Percentiles rank a stretch among this genome's conserved stretches.
These are phyloP conservation scores for Hecatera dysodea DNA, from an alignment of 2,888 invertebrate genomes.

Conservation along the genomic window DNA sequence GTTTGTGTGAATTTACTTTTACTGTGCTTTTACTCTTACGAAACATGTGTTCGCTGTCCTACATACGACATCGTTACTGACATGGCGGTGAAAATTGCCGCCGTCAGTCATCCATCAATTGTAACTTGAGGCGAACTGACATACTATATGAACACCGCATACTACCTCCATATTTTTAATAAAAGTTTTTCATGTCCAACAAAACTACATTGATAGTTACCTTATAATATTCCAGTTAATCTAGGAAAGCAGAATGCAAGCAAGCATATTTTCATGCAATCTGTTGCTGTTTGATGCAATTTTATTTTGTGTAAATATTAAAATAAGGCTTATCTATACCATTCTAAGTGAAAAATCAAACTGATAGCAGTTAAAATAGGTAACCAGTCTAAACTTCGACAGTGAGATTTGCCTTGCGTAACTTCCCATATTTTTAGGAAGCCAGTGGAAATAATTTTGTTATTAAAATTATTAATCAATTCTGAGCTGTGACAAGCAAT, in stretches of 20 bases:
- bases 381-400: not conserved
- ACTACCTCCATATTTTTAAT: conserved; percentile 31
- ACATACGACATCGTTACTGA: conserved; percentile 69
- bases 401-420: conserved; percentile 4
- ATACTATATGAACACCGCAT: conserved; percentile 40
- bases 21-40: conserved; percentile 74
- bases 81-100: conserved; percentile 62
- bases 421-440: conserved; percentile 25
- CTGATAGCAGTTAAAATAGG: not conserved
- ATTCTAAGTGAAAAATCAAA: not conserved
- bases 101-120: conserved; percentile 69
- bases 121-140: conserved; percentile 61
- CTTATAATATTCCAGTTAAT: conserved; percentile 22
- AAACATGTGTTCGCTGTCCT: conserved; percentile 68
- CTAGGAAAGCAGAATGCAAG: conserved; percentile 3
- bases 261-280: not conserved
- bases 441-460: not conserved
- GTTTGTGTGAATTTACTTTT: conserved; percentile 61
- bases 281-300: not conserved
- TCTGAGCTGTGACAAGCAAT: conserved; percentile 8
- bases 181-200: conserved; percentile 42
- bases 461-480: conserved; percentile 21
- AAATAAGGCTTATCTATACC: no score
- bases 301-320: no score
- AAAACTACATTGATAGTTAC: conserved; percentile 10